Base-by-base conservation (phyloP, 2,888 invertebrate species). In the Galeopsomyia nigrocyanea region DNA sequence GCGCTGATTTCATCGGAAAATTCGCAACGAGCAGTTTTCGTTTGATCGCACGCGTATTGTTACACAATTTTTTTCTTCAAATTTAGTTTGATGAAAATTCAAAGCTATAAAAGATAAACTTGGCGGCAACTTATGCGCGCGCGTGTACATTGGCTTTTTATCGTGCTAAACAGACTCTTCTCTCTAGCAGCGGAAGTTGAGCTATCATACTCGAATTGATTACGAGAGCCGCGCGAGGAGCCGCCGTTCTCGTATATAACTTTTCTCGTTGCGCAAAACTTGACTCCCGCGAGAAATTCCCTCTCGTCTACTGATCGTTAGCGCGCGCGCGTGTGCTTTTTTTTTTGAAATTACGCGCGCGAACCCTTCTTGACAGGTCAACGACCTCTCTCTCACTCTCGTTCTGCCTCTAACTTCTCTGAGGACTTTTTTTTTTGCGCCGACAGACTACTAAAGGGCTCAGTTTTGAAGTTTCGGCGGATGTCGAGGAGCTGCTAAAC, bases 261-360 rank as follows among this genome's bases (percentile, higher is more conserved):
- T 72, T 72, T 72, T 68, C 63, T 72, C 63, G 67, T 72, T 72
- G 72, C 63, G 67, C 72, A 68, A 72, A 72, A 71, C 55, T 57
- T 50, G 3, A 58, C 57, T 70, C 61, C 61, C 60, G 17, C 49
- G 65, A 65, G 64, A 65, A 58, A 60, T 66, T 65, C 39, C 47
- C 22, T 17, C 26, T 5, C 26, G 3, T 16, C 50, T n/a, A 31
- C 50, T 14, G 13, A 19, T 61, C 26, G 46, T 49, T 57, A 16
- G 17, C 13, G 26, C n/a, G 17, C 57, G 26, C 17, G 51, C 39
- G 39, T 13, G 53, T 16, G n/a, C 26, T 63, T 63, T 31, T 66
- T 31, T 66, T 68, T 51, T 58, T 17, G 46, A 67, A 71, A 67
- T 71, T 67, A 62, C 56, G 61, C 57, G 63, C 39, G 57, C 13